Evolutionary conservation across 2,888 invertebrate genomes (phyloP).

Genomic region (Dromius quadrimaculatus): DNA sequence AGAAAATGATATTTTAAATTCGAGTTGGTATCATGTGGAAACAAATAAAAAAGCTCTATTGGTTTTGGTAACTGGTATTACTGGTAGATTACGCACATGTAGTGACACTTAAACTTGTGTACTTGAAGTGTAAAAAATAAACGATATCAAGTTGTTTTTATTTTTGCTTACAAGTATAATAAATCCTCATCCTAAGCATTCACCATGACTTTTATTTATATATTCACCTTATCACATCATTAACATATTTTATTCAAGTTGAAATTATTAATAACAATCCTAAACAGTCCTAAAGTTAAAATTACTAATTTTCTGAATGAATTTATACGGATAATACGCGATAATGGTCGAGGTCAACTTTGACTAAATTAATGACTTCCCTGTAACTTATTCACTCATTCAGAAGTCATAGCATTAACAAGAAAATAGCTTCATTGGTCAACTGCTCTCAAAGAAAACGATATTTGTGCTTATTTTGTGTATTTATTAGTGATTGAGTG

Average conservation of each 20-base stretch:
- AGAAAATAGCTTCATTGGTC: not conserved
- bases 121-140: constrained; percentile 33
- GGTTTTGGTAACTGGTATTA: constrained; percentile 18
- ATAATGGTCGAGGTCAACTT: not conserved
- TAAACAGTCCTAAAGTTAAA: no score
- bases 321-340: not conserved
- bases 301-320: not conserved
- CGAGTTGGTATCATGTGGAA: constrained; percentile 7
- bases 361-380: not conserved
- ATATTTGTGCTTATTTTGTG: no score
- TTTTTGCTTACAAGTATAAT: constrained; percentile 37
- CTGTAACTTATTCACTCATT: not conserved
- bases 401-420: not conserved
- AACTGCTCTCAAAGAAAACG: not conserved
- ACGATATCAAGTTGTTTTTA: constrained; percentile 40
- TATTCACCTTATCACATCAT: constrained; percentile 7
- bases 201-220: constrained; percentile 8
- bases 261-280: no score
- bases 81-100: constrained; percentile 32
- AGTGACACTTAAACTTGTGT: constrained; percentile 35
- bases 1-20: constrained; percentile 13
- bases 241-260: no score
- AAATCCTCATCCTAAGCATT: constrained; percentile 35
- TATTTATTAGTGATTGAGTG: not conserved
- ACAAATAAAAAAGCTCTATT: constrained; percentile 2